Evolutionary conservation across 2,888 invertebrate genomes (phyloP), one percentile per base, ranked within the genome.

Genomic region (Diachrysia chrysitis): DNA sequence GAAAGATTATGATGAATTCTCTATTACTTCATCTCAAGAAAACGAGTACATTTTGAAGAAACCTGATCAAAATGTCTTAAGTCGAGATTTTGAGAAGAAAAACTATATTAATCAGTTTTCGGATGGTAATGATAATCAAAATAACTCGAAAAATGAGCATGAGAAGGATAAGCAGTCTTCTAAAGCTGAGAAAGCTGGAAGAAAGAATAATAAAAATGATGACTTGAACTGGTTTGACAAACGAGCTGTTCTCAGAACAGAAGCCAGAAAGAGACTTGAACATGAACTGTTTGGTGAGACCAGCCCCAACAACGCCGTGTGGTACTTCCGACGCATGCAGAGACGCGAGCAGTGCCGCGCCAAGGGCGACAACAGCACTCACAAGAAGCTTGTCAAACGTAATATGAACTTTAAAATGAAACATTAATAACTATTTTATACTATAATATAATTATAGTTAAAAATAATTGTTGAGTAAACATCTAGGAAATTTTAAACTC

Each of bases 301-400:
- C 17, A 88, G 83, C 48, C 83, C 87, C 1, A 93, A 93, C 72
- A 90, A 88, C 53, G 93, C 94, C 0, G 89, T 90, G 1, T 95
- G 95, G 95, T 95, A 95, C 78, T 95, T 95, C 73, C 88, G 92
- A 19, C 92, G 95, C 29, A 93, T 95, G 95, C 90, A 92, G 61
- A 89, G 89, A 66, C 89, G 95, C 7, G 95, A 95, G 64, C 94
- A 95, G 65, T 93, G 94, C 66, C 92, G 95, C 57, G 85, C 89
- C 5, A 93, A 93, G 66, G 87, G 87, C 17, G 90, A 92, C 63
- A 95, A 93, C 72, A 89, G 86, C 71, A 93, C 91, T 16, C 83
- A 89, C 70, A 91, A 87, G 67, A 93, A 92, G 72, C 72, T 87
- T 54, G 82, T 86, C 5, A 94, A 93, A 76, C 88, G 85, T 2